Conservation (phyloP, 2,888 invertebrate genomes). For the Octodonta nipae region DNA sequence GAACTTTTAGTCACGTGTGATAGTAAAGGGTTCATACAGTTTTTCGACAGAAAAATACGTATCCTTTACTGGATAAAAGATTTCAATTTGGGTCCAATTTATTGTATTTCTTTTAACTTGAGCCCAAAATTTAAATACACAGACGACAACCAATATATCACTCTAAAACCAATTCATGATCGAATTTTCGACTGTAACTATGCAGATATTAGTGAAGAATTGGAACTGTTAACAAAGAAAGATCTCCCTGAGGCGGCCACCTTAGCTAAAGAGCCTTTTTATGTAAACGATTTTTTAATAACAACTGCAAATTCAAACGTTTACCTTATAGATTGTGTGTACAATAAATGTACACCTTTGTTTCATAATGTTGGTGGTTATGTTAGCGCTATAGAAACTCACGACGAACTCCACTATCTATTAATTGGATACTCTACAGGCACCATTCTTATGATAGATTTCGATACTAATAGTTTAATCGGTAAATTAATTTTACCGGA, state of each 20-base stretch:
- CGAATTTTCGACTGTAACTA: too few species aligned
- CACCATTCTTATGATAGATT: too few species aligned
- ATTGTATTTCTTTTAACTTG: constrained; percentile 41
- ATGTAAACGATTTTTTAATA: too few species aligned
- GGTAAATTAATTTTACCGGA: too few species aligned
- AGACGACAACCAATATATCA: background rate
- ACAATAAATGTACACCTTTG: constrained; percentile 36
- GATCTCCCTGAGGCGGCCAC: constrained; percentile 42
- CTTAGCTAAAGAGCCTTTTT: too few species aligned
- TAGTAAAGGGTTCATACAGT: constrained; percentile 40
- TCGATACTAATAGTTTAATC: too few species aligned
- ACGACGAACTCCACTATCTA: too few species aligned
- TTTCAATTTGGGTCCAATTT: constrained; percentile 37
- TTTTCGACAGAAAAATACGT: constrained; percentile 45
- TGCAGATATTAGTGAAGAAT: constrained; percentile 24
- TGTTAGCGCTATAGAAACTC: constrained; percentile 37
- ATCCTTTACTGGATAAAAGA: constrained; percentile 45
- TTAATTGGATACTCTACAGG: too few species aligned
- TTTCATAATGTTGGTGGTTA: constrained; percentile 34
- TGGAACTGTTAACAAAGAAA: constrained; percentile 21
- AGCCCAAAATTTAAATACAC: constrained; percentile 8
- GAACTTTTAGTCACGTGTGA: constrained; percentile 39
- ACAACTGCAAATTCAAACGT: constrained; percentile 36
- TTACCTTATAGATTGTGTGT: constrained; percentile 39
- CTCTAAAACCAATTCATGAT: too few species aligned